Base-by-base conservation (phyloP, 2,113 vertebrate species). In the Hippocampus guttulatus region DNA sequence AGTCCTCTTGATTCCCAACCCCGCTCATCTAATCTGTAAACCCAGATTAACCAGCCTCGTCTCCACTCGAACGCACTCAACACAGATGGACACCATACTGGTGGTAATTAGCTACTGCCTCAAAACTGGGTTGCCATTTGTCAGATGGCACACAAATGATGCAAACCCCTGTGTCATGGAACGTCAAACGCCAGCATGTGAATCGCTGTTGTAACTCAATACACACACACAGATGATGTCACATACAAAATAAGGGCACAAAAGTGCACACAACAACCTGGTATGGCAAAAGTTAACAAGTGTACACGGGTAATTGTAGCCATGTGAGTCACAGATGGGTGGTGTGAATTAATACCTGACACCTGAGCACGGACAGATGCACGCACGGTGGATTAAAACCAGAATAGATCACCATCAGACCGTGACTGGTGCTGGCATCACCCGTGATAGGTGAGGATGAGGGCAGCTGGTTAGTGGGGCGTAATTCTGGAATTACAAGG, bases 1-100 rank as follows among this genome's bases (percentile, higher is more conserved):
- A 16, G 75, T 73, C 78, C 84, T 73, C 85, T 45, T 78, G 75
- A 84, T 81, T 75, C 84, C 25, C 81, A 80, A 51, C 78, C 47
- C 70, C 86, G 75, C 91, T 83, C 82, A 81, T 85, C 88, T 94
- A 94, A 95, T 93, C 92, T 91, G 79, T 93, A 92, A 95, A 95
- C 92, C 92, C 92, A 61, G 94, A 95, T 96, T 95, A 95, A 81
- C 90, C 84, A 83, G 87, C 73, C 77, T 23, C 57, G 79, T 66
- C 76, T 71, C 66, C 68, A 75, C 75, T 69, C 63, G 73, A 70
- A 71, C 6, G 58, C 73, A 74, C 52, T 82, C 75, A 70, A 70
- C 78, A 68, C 91, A 95, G 92, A 95, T 93, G 93, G 92, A 81
- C 77, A 15, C 38, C 82, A 84, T 79, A 74, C 80, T 88, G 79